Evolutionary conservation across 2,113 vertebrate genomes (phyloP), one percentile per base, ranked within the genome.

Genomic region (Leucoraja erinaceus): DNA sequence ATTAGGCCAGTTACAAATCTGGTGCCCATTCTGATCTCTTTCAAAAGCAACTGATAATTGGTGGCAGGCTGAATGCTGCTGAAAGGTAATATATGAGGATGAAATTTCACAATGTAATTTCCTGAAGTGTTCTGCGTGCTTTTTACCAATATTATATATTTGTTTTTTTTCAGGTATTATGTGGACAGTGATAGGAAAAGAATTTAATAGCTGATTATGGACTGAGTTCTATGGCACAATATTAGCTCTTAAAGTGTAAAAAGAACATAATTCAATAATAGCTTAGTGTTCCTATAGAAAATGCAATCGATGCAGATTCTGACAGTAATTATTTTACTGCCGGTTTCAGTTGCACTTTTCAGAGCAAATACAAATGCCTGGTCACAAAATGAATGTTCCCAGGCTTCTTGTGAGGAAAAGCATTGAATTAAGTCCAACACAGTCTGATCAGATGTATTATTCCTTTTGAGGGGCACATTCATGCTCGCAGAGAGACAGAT

Each of bases 291-390:
- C 28, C 25, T 86, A 28, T 61, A 61, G 10, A 63, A 86, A 86
- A 31, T 63, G 56, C 56, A 81, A 63, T 86, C 10, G 83, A 86
- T 86, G 56, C 56, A 63, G 83, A 63, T 86, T 63, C 59, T 86
- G 83, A 31, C 11, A 31, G 28, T 86, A 86, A 63, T 31, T 86
- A 63, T 59, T n/a, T n/a, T 84, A 84, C 81, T 56, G 81, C 81
- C 54, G 1, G 81, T 84, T 61, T 61, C 56, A 84, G 25, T 88
- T 88, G 18, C 83, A 33, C 83, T 31, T 14, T 63, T 31, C 83
- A 88, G 83, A 88, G 61, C 28, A 88, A 88, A 88, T 66, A 63
- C 83, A 88, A 86, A 88, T 88, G 28, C 28, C 59, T 88, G 14
- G 59, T 88, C 61, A 63, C 38, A 88, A 88, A 88, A 88, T 88